A percentile compares a stretch with the other conserved stretches of the same genome.
These are phyloP conservation scores for Rhipidura dahli DNA, from an alignment of 2,113 vertebrate species.

Conservation along the genomic window DNA sequence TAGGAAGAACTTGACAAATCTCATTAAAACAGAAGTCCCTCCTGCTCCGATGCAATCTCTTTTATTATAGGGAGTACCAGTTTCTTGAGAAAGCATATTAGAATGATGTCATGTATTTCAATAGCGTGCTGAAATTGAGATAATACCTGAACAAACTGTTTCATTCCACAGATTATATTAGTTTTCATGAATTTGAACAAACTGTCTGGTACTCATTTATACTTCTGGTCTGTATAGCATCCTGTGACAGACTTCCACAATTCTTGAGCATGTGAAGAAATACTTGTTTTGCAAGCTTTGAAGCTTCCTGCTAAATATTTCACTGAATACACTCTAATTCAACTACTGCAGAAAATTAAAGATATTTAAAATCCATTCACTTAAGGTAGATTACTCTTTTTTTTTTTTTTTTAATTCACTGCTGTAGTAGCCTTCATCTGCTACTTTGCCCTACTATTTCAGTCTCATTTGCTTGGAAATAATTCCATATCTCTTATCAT, in stretches of 20 bases:
- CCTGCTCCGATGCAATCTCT: not conserved
- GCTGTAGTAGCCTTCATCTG: not conserved
- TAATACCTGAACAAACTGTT: not conserved
- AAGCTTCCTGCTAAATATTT: not conserved
- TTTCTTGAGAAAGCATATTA: not conserved
- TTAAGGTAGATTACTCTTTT: not conserved
- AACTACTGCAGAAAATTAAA: not conserved
- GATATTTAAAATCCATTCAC: not conserved
- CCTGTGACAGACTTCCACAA: not conserved
- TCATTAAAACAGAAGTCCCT: not conserved
- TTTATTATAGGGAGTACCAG: not conserved
- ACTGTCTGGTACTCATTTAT: not conserved
- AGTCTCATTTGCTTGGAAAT: not conserved
- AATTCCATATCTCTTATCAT: not conserved
- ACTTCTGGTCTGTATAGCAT: not conserved
- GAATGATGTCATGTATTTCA: not conserved
- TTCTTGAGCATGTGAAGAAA: not conserved
- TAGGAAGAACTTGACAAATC: not conserved
- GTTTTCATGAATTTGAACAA: not conserved
- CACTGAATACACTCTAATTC: not conserved
- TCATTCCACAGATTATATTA: not conserved
- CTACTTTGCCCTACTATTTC: not conserved
- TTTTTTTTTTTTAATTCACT: too few species aligned
- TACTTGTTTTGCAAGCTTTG: not conserved
- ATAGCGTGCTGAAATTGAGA: not conserved